Base-by-base conservation (phyloP, 2,797 vertebrate species). In the Pseudochirops corinnae region DNA sequence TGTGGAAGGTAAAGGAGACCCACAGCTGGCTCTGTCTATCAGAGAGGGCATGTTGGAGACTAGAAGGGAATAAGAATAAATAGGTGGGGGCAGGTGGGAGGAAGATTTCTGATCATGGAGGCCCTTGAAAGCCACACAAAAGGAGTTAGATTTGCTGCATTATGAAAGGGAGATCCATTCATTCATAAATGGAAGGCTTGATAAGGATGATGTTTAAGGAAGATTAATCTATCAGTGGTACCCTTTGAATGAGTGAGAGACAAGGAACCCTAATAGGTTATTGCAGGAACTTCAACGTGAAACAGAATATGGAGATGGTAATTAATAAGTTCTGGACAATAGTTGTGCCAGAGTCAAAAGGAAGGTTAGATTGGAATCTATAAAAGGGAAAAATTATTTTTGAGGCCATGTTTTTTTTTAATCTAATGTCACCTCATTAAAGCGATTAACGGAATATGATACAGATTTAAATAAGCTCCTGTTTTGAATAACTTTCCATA, bases 361-460 rank as follows among this genome's bases (percentile, higher is more conserved):
- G 1, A 87, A 31, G 26, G 2, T 33, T 39, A 5, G 52, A 57
- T 74, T 53, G 55, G n/a, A 21, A 91, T 39, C 56, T 67, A 10
- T 4, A 90, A 31, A 18, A 26, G 29, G 91, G 5, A 60, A 28
- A 55, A 53, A 10, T 91, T n/a, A 95, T 92, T 18, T 91, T 92
- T 82, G 56, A 62, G 56, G 46, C 55, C 67, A 5, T 56, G 10
- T 56, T 97, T 12, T 29, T 56, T 87, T 94, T 96, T 62, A 26
- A 24, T 16, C 39, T 93, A 60, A 39, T 10, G 92, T 96, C 56
- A 60, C 92, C 57, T 92, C n/a, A 31, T 33, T 82, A 91, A 94
- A 93, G 31, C 46, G 31, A 55, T 60, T 93, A 58, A 58, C 95
- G 46, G 52, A 16, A 58, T 90, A 55, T 82, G 56, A 91, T 90